Base-by-base conservation (phyloP, 2,888 invertebrate genomes). In the Dione juno region DNA sequence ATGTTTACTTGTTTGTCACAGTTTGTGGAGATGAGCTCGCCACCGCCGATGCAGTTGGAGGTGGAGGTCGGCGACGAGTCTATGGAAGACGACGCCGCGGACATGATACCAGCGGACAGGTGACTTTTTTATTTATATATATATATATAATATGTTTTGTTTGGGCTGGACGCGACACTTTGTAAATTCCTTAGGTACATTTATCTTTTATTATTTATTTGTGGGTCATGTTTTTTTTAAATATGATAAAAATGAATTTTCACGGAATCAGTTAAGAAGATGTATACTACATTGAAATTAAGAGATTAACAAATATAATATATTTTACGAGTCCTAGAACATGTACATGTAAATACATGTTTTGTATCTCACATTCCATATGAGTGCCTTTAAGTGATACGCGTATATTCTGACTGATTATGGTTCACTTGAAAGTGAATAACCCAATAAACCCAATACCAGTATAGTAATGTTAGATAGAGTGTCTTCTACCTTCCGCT, bases 31-130 rank as follows among this genome's bases (percentile, higher is more conserved):
- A 92, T 92, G 92, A 91, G 90, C 83, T 86, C 92, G 73, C 89
- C 90, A 69, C 90, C 92, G 64, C 85, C 90, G 50, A 88, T 88
- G 77, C 87, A 90, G 83, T 77, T 90, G 78, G 92, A 92, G 80
- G 89, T 91, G 79, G 91, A 90, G 76, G 90, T 92, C 37, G 88
- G 84, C 19, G 92, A 92, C 72, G 92, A 90, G 70, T 85, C 89
- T 59, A 91, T 91, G 91, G 92, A 92, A 72, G 92, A 92, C 69
- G 92, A 91, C 74, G 73, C 87, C 35, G 74, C 85, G 0, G 90
- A 88, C 71, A 89, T 91, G 88, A 84, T 90, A 69, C 88, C 89
- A 1, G 83, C 87, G 71, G 92, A 90, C 79, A 89, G 89, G 92
- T 91, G 75, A 68, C 41, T 48, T 37, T 50, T 10, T 2, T 9